These are phyloP conservation scores for Bombus ignitus DNA, from an alignment of 1,140 invertebrate genomes.

Conservation along the genomic window DNA sequence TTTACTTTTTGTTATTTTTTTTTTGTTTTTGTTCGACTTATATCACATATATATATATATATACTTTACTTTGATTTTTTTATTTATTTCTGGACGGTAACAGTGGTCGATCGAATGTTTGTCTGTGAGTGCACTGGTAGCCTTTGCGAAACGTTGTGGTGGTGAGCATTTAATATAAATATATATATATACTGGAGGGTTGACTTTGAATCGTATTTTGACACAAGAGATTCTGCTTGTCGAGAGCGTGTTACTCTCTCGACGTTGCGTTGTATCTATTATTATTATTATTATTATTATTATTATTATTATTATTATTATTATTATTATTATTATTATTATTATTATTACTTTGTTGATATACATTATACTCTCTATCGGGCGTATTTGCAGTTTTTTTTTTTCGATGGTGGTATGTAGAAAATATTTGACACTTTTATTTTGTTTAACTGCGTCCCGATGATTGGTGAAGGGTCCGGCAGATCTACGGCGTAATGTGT, in stretches of 20 bases:
- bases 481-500: constrained; percentile 80
- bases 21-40: constrained; percentile 29
- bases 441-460: constrained; percentile 65
- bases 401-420: constrained; percentile 59
- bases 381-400: constrained; percentile 47
- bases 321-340: not conserved
- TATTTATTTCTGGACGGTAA: constrained; percentile 68
- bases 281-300: constrained; percentile 22
- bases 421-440: constrained; percentile 24
- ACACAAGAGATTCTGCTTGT: constrained; percentile 31
- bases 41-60: constrained; percentile 42
- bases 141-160: constrained; percentile 78
- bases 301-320: not conserved
- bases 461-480: constrained; percentile 75
- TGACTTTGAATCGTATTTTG: constrained; percentile 41
- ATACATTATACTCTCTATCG: constrained; percentile 24
- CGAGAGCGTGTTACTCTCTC: constrained; percentile 41
- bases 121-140: constrained; percentile 82
- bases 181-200: constrained; percentile 38
- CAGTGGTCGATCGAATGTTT: constrained; percentile 82
- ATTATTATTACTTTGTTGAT: constrained; percentile 14
- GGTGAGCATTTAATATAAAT: constrained; percentile 65
- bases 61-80: constrained; percentile 51
- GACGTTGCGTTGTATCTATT: constrained; percentile 40
- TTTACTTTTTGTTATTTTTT: constrained; percentile 37